Percentiles rank a stretch among this genome's conserved stretches.
These are phyloP conservation scores for Mamestra configurata DNA, from an alignment of 1,140 invertebrate species.

Conservation along the genomic window DNA sequence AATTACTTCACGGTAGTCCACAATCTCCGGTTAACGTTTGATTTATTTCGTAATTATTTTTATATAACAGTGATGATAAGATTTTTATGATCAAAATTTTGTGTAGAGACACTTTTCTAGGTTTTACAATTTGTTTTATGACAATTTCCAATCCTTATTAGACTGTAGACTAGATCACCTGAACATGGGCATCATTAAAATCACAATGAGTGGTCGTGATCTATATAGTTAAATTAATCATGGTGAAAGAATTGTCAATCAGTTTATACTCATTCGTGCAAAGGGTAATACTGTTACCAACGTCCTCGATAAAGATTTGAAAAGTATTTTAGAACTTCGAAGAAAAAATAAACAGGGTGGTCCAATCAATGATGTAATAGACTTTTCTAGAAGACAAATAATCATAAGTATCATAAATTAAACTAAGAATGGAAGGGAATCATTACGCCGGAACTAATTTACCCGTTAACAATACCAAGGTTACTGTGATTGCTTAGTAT, in stretches of 20 bases:
- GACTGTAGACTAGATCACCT: neutral
- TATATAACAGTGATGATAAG: neutral
- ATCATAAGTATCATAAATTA: constrained; percentile 35
- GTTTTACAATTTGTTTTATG: neutral
- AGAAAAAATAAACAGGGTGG: neutral
- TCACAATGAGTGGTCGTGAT: neutral
- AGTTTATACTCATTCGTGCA: neutral
- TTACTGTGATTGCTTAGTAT: constrained; percentile 32
- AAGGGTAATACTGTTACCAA: neutral
- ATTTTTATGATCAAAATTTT: neutral
- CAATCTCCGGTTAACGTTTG: neutral
- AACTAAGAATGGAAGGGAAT: constrained; percentile 48
- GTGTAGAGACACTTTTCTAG: neutral
- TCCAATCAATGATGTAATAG: neutral
- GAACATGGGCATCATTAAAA: constrained; percentile 1
- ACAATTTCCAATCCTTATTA: neutral
- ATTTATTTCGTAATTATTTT: neutral
- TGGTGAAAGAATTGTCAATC: neutral
- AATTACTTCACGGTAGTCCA: constrained; percentile 6
- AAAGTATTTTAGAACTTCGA: neutral
- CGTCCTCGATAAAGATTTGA: too few relatives aligned
- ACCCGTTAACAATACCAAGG: constrained; percentile 47
- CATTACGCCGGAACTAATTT: constrained; percentile 49
- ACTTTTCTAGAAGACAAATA: constrained; percentile 17
- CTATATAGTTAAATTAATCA: neutral